Evolutionary conservation across 2,797 vertebrate genomes (phyloP).

Genomic region (Argya squamiceps): DNA sequence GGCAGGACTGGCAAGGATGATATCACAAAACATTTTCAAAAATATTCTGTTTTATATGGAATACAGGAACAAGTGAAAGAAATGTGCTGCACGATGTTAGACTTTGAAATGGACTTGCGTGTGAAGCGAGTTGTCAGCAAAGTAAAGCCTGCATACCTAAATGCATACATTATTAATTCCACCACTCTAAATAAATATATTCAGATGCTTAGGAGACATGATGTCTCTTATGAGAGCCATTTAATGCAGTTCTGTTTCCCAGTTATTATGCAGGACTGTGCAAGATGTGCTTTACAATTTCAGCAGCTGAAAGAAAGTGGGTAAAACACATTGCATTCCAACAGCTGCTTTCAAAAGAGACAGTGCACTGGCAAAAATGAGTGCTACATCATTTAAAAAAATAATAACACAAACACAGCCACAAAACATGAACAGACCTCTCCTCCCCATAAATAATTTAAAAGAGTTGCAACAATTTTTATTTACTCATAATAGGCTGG

Average conservation of each 20-base stretch:
- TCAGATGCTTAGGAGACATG: background rate
- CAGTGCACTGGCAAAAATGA: background rate
- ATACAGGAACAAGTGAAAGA: background rate
- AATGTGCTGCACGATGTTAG: background rate
- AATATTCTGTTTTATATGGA: background rate
- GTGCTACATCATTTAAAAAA: background rate
- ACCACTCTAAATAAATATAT: background rate
- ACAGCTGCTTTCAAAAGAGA: background rate
- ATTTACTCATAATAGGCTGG: background rate
- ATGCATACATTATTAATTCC: background rate
- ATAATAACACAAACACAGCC: background rate
- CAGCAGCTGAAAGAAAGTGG: background rate
- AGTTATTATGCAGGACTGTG: background rate
- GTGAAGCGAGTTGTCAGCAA: background rate
- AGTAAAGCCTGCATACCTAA: background rate
- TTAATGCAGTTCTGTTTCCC: background rate
- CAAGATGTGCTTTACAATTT: background rate
- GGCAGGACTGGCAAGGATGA: background rate
- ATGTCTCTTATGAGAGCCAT: background rate
- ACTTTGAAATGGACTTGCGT: rapidly evolving
- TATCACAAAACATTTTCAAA: background rate
- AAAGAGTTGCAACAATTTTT: background rate
- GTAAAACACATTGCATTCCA: background rate
- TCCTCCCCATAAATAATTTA: background rate
- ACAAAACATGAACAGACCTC: background rate